Percentiles rank a stretch among this genome's conserved stretches.
phyloP scores from a whole-genome alignment of 1,140 invertebrate genomes.

The Drosophila melanica region DNA sequence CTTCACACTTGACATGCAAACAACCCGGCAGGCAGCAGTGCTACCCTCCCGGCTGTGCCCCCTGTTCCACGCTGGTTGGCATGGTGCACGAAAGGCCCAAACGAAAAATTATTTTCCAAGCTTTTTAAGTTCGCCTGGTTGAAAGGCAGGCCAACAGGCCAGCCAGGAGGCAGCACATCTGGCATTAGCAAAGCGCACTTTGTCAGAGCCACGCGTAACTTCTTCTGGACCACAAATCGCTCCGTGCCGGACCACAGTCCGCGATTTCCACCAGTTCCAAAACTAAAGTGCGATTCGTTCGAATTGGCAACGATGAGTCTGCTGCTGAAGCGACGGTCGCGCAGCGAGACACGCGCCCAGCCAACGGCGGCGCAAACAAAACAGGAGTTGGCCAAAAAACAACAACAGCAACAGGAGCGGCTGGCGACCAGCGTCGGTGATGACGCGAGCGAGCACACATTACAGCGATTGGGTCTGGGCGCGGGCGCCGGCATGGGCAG shows the following conservation, averaged over 20 bases:
- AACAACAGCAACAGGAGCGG: not conserved
- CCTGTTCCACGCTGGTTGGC: conserved; percentile 54
- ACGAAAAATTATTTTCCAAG: conserved; percentile 74
- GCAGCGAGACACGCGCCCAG: conserved; percentile 69
- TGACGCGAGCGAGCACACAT: conserved; percentile 38
- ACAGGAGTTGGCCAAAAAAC: conserved; percentile 6
- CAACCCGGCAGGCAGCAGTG: conserved; percentile 33
- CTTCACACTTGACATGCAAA: conserved; percentile 57
- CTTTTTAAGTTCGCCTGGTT: conserved; percentile 8
- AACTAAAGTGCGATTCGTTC: too few relatives aligned
- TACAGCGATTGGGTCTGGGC: conserved; percentile 43
- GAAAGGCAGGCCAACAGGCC: conserved; percentile 1
- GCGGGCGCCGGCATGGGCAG: conserved; percentile 55
- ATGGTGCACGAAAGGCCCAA: conserved; percentile 78
- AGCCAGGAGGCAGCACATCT: conserved; percentile 17
- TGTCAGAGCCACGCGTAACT: conserved; percentile 9
- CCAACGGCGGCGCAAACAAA: conserved; percentile 17
- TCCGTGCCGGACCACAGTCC: not conserved
- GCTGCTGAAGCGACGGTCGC: conserved; percentile 68
- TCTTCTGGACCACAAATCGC: conserved; percentile 7
- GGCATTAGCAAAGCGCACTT: conserved; percentile 33
- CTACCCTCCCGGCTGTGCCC: not conserved
- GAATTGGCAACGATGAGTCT: conserved; percentile 56
- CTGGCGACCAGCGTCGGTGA: conserved; percentile 21
- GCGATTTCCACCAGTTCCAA: not conserved